Percentiles rank a stretch among this genome's conserved stretches.
These are phyloP conservation scores for Holothuria leucospilota DNA, from an alignment of 53 echinoderm and acorn worm species.

Conservation along the genomic window DNA sequence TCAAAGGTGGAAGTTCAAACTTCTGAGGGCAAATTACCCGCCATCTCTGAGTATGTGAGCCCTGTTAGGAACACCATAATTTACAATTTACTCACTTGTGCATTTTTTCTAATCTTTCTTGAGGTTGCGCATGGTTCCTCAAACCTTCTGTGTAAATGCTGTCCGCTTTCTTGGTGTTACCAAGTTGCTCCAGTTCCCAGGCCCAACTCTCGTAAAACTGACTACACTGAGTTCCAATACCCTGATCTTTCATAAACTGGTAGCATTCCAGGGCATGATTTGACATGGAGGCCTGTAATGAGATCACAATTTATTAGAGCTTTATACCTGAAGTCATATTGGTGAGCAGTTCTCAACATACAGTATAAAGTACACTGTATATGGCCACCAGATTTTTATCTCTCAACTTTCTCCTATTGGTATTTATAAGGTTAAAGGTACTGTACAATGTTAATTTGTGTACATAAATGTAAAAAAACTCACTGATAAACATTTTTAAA, in stretches of 20 bases:
- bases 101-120: constrained; percentile 64
- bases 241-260: constrained; percentile 91
- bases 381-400: too few relatives aligned
- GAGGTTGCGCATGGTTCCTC: constrained; percentile 72
- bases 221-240: constrained; percentile 72
- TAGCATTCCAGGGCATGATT: constrained; percentile 69
- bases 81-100: constrained; percentile 66
- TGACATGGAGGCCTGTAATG: constrained; percentile 27
- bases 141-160: constrained; percentile 82
- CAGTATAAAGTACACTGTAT: too few relatives aligned
- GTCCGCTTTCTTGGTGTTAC: constrained; percentile 93
- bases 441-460: too few relatives aligned
- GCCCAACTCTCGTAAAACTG: constrained; percentile 90
- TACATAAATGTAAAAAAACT: too few relatives aligned
- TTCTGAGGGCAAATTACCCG: too few relatives aligned
- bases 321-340: background rate
- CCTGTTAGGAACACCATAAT: too few relatives aligned
- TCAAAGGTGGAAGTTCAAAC: too few relatives aligned
- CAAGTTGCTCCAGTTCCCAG: constrained; percentile 91
- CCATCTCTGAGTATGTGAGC: too few relatives aligned
- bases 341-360: too few relatives aligned
- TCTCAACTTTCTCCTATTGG: too few relatives aligned
- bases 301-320: background rate
- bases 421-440: too few relatives aligned
- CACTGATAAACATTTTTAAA: too few relatives aligned